These are phyloP conservation scores for Centrocercus urophasianus DNA, from an alignment of 2,113 vertebrate species.

Conservation along the genomic window DNA sequence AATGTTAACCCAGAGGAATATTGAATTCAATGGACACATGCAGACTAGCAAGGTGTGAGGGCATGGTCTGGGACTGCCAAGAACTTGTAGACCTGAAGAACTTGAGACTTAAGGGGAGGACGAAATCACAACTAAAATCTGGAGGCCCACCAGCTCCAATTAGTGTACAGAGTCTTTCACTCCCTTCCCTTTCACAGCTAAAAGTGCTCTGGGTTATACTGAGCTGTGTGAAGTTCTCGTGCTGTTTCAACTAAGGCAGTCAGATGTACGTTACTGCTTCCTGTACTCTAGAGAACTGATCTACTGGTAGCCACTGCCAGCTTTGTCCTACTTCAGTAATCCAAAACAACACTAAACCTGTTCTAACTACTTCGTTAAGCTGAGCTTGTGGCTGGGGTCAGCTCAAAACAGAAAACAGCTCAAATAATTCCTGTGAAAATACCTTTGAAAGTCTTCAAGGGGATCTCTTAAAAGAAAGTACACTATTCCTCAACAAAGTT, in stretches of 20 bases:
- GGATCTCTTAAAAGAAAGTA: neutral
- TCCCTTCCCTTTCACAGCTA: neutral
- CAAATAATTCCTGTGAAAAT: neutral
- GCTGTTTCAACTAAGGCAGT: neutral
- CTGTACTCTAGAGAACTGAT: neutral
- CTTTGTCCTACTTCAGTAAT: neutral
- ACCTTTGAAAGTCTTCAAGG: neutral
- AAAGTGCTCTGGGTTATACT: neutral
- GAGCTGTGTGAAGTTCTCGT: neutral
- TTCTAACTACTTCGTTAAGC: neutral
- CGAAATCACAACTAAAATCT: neutral
- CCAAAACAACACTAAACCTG: neutral
- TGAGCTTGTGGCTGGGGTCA: neutral
- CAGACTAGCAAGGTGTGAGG: conserved; percentile 86
- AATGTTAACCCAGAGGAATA: conserved; percentile 71
- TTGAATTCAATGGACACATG: conserved; percentile 80
- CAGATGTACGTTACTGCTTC: neutral
- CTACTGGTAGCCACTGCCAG: neutral
- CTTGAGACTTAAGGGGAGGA: neutral
- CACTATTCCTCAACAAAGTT: neutral
- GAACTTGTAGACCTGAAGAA: neutral
- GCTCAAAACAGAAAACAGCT: neutral
- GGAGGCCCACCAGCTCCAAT: neutral
- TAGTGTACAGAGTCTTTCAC: neutral
- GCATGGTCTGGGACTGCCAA: neutral